Percentiles rank a stretch among this genome's conserved stretches.
These are phyloP conservation scores for Stichopus chloronotus DNA, from an alignment of 35 echinoderm and acorn worm species.

Conservation along the genomic window DNA sequence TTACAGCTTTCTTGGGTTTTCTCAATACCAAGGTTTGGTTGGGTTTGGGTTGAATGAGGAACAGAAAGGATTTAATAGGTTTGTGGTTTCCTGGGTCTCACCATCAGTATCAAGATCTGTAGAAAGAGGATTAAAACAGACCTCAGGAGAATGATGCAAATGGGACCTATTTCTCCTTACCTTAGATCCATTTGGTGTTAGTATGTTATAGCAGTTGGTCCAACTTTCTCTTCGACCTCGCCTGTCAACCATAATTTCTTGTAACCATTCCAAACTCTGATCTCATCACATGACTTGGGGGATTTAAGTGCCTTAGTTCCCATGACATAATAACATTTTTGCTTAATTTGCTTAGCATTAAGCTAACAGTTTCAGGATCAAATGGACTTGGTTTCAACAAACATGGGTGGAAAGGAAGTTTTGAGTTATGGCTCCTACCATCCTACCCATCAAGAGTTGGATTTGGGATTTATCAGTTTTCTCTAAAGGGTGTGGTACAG, in stretches of 20 bases:
- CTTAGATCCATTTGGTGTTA: background rate
- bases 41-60: background rate
- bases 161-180: constrained; percentile 30
- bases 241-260: background rate
- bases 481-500: constrained; percentile 7
- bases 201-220: background rate
- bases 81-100: no score
- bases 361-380: background rate
- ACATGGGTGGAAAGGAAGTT: constrained; percentile 16
- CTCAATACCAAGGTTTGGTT: background rate
- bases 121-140: no score
- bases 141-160: constrained; percentile 8
- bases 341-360: background rate
- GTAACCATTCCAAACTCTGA: constrained; percentile 20
- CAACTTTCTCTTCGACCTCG: background rate
- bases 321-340: constrained; percentile 30
- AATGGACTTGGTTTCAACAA: constrained; percentile 2
- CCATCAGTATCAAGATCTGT: no score
- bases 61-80: background rate
- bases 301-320: constrained; percentile 3
- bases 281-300: background rate
- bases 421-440: background rate
- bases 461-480: constrained; percentile 7
- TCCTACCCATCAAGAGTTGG: constrained; percentile 43
- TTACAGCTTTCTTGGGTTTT: background rate